phyloP scores from a whole-genome alignment of 2,113 vertebrate species.

The Recurvirostra avosetta region DNA sequence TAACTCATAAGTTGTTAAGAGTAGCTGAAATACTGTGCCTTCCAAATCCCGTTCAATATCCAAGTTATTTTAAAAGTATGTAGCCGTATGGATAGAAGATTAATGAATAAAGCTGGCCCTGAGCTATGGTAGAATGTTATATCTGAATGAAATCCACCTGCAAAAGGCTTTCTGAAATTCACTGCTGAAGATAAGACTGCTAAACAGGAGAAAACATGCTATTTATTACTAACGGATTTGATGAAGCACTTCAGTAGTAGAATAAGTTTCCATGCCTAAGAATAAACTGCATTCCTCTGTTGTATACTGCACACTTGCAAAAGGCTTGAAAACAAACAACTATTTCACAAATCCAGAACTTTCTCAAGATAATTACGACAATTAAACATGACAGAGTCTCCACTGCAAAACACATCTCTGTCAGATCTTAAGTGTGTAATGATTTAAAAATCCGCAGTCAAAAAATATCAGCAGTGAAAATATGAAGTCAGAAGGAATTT shows the following conservation, averaged over 20 bases:
- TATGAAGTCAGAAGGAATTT: neutral
- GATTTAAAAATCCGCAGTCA: neutral
- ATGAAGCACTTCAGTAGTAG: neutral
- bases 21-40: neutral
- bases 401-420: neutral
- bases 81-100: neutral
- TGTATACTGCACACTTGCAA: neutral
- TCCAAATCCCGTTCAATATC: neutral
- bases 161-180: neutral
- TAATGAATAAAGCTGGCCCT: neutral
- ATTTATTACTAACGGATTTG: neutral
- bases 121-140: neutral
- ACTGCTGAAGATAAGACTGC: neutral
- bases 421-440: neutral
- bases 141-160: neutral
- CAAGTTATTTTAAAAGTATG: neutral
- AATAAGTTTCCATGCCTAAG: neutral
- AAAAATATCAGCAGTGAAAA: neutral
- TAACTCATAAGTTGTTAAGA: neutral
- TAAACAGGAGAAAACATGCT: neutral
- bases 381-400: neutral
- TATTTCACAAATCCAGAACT: neutral
- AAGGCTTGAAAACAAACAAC: neutral
- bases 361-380: neutral
- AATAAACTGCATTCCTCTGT: neutral